Evolutionary conservation across 2,113 vertebrate genomes (phyloP).

Genomic region (Myrmecobius fasciatus): DNA sequence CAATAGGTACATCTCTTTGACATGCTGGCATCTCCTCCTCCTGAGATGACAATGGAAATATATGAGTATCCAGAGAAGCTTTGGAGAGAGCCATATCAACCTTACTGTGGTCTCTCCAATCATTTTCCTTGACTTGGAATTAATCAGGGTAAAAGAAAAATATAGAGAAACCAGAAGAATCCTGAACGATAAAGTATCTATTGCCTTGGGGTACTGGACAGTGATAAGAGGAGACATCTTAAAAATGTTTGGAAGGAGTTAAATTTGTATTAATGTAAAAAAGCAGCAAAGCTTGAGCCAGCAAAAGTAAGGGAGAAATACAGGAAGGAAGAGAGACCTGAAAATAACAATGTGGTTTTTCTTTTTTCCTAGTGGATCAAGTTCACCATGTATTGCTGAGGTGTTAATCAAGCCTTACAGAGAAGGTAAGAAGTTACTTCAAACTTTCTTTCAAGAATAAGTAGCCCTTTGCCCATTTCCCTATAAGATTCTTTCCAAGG

Average conservation of each 20-base stretch:
- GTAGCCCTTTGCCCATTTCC: neutral
- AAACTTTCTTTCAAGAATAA: neutral
- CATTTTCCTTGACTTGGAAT: neutral
- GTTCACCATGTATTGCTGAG: conserved; percentile 78
- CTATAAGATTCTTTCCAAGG: neutral
- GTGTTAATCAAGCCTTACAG: neutral
- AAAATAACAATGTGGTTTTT: conserved; percentile 34
- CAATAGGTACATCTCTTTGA: conserved; percentile 43
- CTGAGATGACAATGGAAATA: neutral
- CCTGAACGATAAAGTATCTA: neutral
- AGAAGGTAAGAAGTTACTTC: neutral
- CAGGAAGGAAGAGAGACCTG: neutral
- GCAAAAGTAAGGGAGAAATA: neutral
- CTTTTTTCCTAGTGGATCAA: conserved; percentile 77
- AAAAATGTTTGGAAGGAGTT: neutral
- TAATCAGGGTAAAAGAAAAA: neutral
- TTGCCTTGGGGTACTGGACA: neutral
- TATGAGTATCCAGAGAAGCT: neutral
- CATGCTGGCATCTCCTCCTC: neutral
- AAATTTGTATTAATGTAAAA: neutral
- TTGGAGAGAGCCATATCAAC: neutral
- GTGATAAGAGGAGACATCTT: neutral
- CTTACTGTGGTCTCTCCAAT: neutral
- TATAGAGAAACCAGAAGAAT: neutral
- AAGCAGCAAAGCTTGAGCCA: neutral